phyloP scores from a whole-genome alignment of 1,140 invertebrate species.

The Tetramorium parvispinum region DNA sequence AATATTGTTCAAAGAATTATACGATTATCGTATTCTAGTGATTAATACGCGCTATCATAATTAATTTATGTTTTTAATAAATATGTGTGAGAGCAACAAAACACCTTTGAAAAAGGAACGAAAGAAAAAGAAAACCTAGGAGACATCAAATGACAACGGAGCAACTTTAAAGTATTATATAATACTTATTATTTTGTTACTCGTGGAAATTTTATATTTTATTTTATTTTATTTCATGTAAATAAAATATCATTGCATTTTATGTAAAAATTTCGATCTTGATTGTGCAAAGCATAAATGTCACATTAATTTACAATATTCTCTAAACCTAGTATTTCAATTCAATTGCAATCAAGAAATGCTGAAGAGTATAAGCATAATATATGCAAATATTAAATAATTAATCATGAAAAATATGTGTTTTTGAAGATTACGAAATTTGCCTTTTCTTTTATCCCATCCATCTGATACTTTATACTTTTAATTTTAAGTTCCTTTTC shows the following conservation, averaged over 20 bases:
- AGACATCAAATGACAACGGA: background rate
- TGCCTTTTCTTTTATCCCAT: background rate
- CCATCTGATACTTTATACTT: background rate
- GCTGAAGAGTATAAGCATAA: background rate
- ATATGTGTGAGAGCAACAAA: background rate
- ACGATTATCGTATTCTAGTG: background rate
- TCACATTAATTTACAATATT: background rate
- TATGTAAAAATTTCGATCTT: background rate
- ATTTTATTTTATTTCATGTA: background rate
- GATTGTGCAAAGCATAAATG: background rate
- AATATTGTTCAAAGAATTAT: background rate
- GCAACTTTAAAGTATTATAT: background rate
- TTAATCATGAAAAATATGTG: conserved; percentile 9
- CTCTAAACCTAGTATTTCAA: background rate
- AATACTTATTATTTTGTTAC: background rate
- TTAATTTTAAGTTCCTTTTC: background rate
- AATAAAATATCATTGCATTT: background rate
- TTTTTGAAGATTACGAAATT: background rate
- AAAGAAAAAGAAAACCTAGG: background rate
- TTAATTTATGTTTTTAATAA: background rate
- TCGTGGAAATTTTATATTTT: background rate
- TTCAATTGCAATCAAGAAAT: background rate
- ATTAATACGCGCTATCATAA: background rate
- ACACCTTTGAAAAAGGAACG: too few relatives aligned
- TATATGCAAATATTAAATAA: background rate